Evolutionary conservation across 2,888 invertebrate species (phyloP), one percentile per base, ranked within the genome.

Genomic region (Carabus problematicus): DNA sequence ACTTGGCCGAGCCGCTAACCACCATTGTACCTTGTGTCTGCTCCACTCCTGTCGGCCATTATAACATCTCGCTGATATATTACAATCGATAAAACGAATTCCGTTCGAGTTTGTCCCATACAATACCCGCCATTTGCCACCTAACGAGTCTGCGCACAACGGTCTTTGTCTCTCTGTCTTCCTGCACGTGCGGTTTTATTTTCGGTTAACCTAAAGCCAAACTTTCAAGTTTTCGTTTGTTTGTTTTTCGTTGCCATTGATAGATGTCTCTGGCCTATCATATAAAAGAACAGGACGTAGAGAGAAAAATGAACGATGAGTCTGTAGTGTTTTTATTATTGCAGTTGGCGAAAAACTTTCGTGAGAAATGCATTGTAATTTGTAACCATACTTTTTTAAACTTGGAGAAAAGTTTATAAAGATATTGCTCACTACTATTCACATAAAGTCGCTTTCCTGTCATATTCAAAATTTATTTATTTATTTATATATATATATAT

Each of bases 51-150:
- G 64, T 56, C 66, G 47, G 59, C 66, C 59, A 66, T 64, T 45
- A 64, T 59, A 66, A 59, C 58, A 41, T 59, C 52, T 59, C 52
- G 16, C 66, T 59, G 59, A 66, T 66, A 66, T 66, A 59, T 66
- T 40, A 66, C 59, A 66, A 66, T 66, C 66, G 66, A 66, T 66
- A 66, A 59, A 59, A 59, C 66, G 56, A 59, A 66, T 66, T 56
- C 66, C 66, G 59, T 59, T 18, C 49, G 59, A 66, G 64, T 64
- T 64, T 64, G 64, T 64, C 64, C 43, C 64, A 63, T 54, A 54
- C 16, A 41, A 43, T 19, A 43, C 42, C 61, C 43, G 56, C 56
- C 64, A 64, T 64, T 58, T 59, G 58, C 59, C 58, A 49, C 49
- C 41, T 58, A 64, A 47, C 58, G 59, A 64, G 39, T 29, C 8